Conservation (phyloP, 2,113 vertebrate genomes). For the Amphiprion percula region DNA sequence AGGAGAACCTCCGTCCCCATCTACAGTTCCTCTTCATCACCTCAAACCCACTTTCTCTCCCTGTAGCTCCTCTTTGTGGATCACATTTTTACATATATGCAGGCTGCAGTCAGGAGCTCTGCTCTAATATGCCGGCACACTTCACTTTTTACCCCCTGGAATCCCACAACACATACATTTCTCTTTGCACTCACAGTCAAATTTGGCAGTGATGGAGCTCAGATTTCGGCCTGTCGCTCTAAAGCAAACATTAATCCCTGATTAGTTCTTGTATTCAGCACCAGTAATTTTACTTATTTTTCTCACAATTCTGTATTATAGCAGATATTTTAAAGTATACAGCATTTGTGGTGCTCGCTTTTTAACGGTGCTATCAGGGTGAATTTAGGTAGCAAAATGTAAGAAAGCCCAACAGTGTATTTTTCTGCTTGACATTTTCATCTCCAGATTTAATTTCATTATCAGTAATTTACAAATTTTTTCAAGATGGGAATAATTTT, state of each 20-base stretch:
- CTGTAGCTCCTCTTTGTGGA: conserved; percentile 18
- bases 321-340: neutral
- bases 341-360: neutral
- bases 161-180: conserved; percentile 16
- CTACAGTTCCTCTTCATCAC: conserved; percentile 43
- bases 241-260: neutral
- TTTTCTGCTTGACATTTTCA: neutral
- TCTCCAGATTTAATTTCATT: conserved; percentile 10
- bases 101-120: conserved; percentile 29
- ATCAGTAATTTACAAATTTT: conserved; percentile 20
- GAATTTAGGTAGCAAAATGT: neutral
- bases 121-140: conserved; percentile 24
- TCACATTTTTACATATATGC: conserved; percentile 43
- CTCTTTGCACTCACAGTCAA: conserved; percentile 5
- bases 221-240: conserved; percentile 8
- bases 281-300: neutral
- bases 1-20: neutral
- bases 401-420: neutral
- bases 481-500: neutral
- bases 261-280: neutral
- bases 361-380: neutral
- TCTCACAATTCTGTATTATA: neutral
- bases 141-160: conserved; percentile 5
- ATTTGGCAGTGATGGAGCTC: conserved; percentile 17
- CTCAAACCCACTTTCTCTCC: conserved; percentile 43